Evolutionary conservation across 2,113 vertebrate genomes (phyloP).

Genomic region (Rattus rattus): DNA sequence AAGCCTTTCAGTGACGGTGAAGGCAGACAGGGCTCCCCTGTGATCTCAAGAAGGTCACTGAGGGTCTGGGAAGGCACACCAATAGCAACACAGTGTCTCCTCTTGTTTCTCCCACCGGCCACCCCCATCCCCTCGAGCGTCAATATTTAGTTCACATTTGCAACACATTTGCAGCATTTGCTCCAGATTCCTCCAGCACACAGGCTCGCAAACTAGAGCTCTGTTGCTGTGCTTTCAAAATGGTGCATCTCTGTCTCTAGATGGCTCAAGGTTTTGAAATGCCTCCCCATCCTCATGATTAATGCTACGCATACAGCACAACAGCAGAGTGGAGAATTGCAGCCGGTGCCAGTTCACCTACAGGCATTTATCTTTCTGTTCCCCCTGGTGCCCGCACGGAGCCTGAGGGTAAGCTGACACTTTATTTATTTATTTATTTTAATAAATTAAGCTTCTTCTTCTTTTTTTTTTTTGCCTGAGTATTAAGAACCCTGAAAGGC

Average conservation of each 20-base stretch:
- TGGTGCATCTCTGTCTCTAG: conserved; percentile 84
- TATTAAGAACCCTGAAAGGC: conserved; percentile 85
- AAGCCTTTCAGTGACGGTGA: neutral
- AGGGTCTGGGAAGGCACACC: fast-evolving
- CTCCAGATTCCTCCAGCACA: neutral
- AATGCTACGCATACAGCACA: conserved; percentile 78
- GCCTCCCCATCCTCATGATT: conserved; percentile 83
- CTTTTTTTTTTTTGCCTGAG: conserved; percentile 52
- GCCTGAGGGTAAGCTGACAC: conserved; percentile 86
- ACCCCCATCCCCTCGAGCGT: neutral
- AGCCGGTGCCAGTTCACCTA: conserved; percentile 82
- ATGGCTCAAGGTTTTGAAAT: conserved; percentile 82
- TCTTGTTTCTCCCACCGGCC: neutral
- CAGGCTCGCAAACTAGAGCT: conserved; percentile 61
- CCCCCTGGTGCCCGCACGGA: conserved; percentile 80
- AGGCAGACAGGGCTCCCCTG: neutral
- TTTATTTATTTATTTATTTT: conserved; percentile 75
- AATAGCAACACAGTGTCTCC: fast-evolving
- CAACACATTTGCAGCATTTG: neutral
- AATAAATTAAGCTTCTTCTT: conserved; percentile 85
- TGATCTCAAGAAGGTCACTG: neutral
- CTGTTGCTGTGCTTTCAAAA: conserved; percentile 74
- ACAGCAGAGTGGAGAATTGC: conserved; percentile 82
- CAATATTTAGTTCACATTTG: conserved; percentile 19
- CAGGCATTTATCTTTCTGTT: conserved; percentile 85